Base-by-base conservation (phyloP, 2,888 invertebrate species). In the Penaeus monodon region DNA sequence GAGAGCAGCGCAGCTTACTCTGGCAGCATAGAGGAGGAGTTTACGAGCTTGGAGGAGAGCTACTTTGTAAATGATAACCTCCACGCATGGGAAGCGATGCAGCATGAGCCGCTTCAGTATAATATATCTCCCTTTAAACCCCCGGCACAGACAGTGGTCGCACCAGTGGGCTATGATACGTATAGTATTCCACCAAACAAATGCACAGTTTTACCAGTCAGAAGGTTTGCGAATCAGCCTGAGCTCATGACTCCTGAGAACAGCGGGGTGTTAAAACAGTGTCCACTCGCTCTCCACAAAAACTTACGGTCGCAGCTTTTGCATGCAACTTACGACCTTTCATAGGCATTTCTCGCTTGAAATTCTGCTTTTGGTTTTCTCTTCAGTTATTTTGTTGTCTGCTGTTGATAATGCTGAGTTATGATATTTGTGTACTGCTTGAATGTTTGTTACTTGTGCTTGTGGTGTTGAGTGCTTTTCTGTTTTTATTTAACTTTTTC, bases 221-320 rank as follows among this genome's bases (percentile, higher is more conserved):
- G 33, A 38, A 14, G 17, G 10, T 38, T 73, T 27, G 8, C 10
- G 14, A 73, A 22, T 22, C 20, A 33, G 14, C 33, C 27, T 27
- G 70, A 38, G 73, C 33, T 38, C 0, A 7, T 29, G 2, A 33
- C 22, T 27, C 24, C 24, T 17, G 44, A 70, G 33, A 29, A 33
- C 10, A 33, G 22, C 8, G 22, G 73, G 20, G 24, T 73, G n/a
- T 22, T 38, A 33, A 73, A 73, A 33, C 44, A 27, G 29, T 64
- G 64, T 24, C 76, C 76, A 38, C 63, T 66, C 17, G 76, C 83
- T 44, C 24, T 83, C 6, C 83, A 83, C 44, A 33, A 74, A 17
- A 73, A 76, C n/a, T 27, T 83, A 10, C 65, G 83, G 14, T 68
- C 65, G 49, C 81, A 81, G 27, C n/a, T 81, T 68, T 68, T 81